Base-by-base conservation (phyloP, 2,797 vertebrate genomes). In the Nannoperca obscura region DNA sequence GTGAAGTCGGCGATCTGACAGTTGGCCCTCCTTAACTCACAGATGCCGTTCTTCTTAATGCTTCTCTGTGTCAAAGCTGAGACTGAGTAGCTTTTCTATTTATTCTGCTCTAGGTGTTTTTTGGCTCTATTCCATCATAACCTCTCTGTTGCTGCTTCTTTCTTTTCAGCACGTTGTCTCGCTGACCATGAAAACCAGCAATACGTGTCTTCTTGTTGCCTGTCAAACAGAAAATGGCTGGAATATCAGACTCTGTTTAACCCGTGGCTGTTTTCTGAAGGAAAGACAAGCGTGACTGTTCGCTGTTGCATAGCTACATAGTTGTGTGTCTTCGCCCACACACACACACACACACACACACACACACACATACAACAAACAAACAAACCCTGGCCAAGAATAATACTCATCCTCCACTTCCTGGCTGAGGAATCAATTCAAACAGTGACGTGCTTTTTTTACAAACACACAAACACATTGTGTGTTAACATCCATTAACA, bases 301-400 rank as follows among this genome's bases (percentile, higher is more conserved):
- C 1, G 1, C 86, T 76, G 86, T 89, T 90, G 83, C 82, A 53
- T 86, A 83, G 83, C 84, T 83, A 87, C 84, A 65, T 24, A 53
- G 72, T 77, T 71, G 69, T 74, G 80, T 85, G 82, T 80, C 76
- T 67, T 83, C 76, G 55, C 88, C 72, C 82, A 66, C 91, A 68
- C 70, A 63, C 49, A 46, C 62, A 55, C 49, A 60, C 62, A 62
- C 55, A 52, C 70, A 74, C 46, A 55, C 66, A 66, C 69, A 69
- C 50, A 74, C 20, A 82, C 67, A 50, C 74, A 74, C 46, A 55
- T 62, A 66, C 69, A 69, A 74, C 46, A 55, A 62, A 66, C 69
- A 69, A 50, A 74, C 19, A 82, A 40, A 64, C 46, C 14, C 54
- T 42, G 40, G 80, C 87, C 85, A 88, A 87, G 81, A 89, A 87